Conservation (phyloP, 2,113 vertebrate genomes). For the Protobothrops flavoviridis region DNA sequence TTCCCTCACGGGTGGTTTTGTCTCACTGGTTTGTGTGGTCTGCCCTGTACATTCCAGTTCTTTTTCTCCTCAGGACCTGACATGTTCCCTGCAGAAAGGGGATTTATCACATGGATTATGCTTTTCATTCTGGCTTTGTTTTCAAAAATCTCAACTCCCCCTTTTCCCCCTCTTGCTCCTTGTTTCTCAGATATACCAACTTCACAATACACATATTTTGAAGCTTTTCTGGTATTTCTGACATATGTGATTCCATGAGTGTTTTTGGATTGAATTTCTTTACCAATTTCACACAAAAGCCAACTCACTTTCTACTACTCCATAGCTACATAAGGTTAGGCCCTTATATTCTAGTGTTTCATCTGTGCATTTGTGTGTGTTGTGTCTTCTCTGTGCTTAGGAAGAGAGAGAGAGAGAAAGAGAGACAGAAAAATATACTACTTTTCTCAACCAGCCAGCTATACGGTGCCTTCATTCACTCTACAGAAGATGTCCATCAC, state of each 20-base stretch:
- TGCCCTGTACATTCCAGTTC: conserved; percentile 62
- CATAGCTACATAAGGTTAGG: neutral
- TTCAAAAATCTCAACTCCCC: conserved; percentile 13
- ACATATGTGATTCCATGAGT: conserved; percentile 3
- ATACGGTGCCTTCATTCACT: neutral
- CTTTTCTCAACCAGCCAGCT: neutral
- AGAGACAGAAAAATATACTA: neutral
- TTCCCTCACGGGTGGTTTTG: conserved; percentile 56
- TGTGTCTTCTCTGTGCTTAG: neutral
- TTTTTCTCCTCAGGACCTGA: conserved; percentile 64
- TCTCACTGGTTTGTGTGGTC: conserved; percentile 58
- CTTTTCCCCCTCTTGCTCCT: neutral
- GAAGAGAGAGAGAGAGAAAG: neutral
- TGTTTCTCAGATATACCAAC: conserved; percentile 19
- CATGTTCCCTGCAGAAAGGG: conserved; percentile 55
- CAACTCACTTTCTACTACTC: neutral
- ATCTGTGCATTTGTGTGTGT: neutral
- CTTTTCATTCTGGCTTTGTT: conserved; percentile 53
- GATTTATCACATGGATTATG: conserved; percentile 49
- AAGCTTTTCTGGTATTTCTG: neutral
- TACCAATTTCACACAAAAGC: accelerated
- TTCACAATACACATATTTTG: conserved; percentile 33
- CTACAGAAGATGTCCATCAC: neutral
- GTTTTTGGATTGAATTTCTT: neutral
- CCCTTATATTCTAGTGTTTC: neutral